Evolutionary conservation across 2,113 vertebrate genomes (phyloP).

Genomic region (Platycercus adscitus): DNA sequence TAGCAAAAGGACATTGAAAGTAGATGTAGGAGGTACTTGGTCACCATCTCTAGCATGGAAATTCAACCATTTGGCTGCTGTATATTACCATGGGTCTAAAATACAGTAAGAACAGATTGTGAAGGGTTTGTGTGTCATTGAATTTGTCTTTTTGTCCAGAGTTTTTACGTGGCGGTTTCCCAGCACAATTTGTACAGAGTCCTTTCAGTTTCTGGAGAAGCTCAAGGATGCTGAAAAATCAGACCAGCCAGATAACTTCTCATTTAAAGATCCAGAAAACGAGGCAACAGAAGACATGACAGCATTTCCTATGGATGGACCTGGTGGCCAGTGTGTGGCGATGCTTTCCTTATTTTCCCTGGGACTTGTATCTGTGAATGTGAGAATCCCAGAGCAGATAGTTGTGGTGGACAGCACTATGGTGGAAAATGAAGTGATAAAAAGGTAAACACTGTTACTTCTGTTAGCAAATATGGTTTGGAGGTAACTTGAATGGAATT

Average conservation of each 20-base stretch:
- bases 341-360: slow-evolving; percentile 86
- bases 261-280: slow-evolving; percentile 78
- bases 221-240: slow-evolving; percentile 70
- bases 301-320: slow-evolving; percentile 82
- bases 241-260: slow-evolving; percentile 67
- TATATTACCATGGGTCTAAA: not conserved
- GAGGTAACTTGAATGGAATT: not conserved
- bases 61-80: not conserved
- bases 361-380: slow-evolving; percentile 83
- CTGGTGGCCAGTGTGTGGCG: slow-evolving; percentile 85
- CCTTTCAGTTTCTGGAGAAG: slow-evolving; percentile 81
- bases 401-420: slow-evolving; percentile 92
- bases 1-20: not conserved
- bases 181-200: slow-evolving; percentile 81
- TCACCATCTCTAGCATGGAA: not conserved
- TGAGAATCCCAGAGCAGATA: slow-evolving; percentile 91
- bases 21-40: not conserved
- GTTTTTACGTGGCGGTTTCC: slow-evolving; percentile 93
- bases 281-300: slow-evolving; percentile 71
- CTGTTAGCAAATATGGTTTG: not conserved
- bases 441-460: slow-evolving; percentile 71
- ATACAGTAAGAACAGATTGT: not conserved
- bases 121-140: not conserved
- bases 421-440: slow-evolving; percentile 88
- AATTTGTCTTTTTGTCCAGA: slow-evolving; percentile 65